Evolutionary conservation across 2,888 invertebrate genomes (phyloP).

Genomic region (Rhaphigaster nebulosa): DNA sequence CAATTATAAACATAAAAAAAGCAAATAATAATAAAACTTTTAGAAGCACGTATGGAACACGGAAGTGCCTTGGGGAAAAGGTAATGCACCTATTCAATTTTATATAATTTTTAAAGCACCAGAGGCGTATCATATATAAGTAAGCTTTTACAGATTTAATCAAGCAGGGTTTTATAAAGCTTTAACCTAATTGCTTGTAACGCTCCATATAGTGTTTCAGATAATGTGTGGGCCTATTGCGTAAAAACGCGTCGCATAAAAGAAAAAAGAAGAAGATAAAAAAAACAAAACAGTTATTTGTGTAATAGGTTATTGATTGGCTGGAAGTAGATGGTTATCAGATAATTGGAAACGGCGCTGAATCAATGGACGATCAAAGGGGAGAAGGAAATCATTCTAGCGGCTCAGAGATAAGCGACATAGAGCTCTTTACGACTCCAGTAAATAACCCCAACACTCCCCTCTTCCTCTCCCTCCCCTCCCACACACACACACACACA

Average conservation of each 20-base stretch:
- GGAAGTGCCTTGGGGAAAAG: no score
- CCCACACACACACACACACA: background rate
- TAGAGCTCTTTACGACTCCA: slow-evolving; percentile 30
- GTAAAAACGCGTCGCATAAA: background rate
- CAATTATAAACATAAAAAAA: no score
- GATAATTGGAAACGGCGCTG: slow-evolving; percentile 41
- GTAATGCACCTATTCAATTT: no score
- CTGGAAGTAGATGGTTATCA: slow-evolving; percentile 16
- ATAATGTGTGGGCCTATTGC: background rate
- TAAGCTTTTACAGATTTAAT: background rate
- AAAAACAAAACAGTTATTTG: slow-evolving; percentile 28
- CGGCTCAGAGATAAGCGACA: slow-evolving; percentile 16
- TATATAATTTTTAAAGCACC: no score
- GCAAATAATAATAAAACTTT: no score
- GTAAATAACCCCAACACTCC: background rate
- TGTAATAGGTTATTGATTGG: slow-evolving; percentile 34
- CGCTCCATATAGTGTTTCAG: background rate
- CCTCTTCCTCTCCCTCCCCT: no score
- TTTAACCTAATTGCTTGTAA: background rate
- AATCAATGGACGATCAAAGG: slow-evolving; percentile 38
- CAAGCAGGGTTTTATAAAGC: background rate
- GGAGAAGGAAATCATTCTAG: slow-evolving; percentile 37
- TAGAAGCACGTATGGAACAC: no score
- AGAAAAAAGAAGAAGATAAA: background rate
- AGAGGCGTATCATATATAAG: background rate